Base-by-base conservation (phyloP, 1,140 invertebrate species). In the Heliconius melpomene region DNA sequence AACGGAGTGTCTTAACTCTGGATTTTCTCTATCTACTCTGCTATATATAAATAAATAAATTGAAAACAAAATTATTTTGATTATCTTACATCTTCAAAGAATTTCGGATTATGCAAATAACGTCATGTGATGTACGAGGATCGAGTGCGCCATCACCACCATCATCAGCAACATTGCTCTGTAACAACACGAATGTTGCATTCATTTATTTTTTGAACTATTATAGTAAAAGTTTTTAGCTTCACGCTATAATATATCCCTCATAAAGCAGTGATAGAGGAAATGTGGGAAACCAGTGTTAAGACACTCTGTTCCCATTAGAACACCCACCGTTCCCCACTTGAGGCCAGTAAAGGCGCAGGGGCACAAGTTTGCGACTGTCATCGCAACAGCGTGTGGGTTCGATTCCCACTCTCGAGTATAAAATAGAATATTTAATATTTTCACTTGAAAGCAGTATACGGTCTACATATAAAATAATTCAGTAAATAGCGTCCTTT, bases 51-150 rank as follows among this genome's bases (percentile, higher is more conserved):
- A 11, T 9, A 9, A 9, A 11, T 13, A 40, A 40, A 40, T 40
- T 40, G 13, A 16, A 46, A 16, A 46, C 13, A 46, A 46, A 46
- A 60, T 60, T 29, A 66, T 66, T 66, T 11, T 3, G 36, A 72
- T 72, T 46, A 40, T 74, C 83, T 86, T 79, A 91, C 90, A 18
- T 79, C 74, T 76, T 90, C 89, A 1, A 89, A 74, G 57, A 79
- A 85, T 13, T 74, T 40, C 0, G 88, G 86, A 66, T 88, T 89
- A 74, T 86, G 75, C 3, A 86, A 9, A 52, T 88, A n/a, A 91
- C 2, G 84, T 72, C 75, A 82, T 84, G 72, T 85, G 84, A 29
- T 85, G 83, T 1, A 82, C 77, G n/a, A 87, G 81, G n/a, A 82
- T 79, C 26, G 84, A 84, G 74, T 91, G 90, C 1, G 78, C 78